Percentiles rank a stretch among this genome's conserved stretches.
Evolutionary conservation across 2,797 vertebrate genomes (phyloP).

Genomic region (Pseudopleuronectes americanus): DNA sequence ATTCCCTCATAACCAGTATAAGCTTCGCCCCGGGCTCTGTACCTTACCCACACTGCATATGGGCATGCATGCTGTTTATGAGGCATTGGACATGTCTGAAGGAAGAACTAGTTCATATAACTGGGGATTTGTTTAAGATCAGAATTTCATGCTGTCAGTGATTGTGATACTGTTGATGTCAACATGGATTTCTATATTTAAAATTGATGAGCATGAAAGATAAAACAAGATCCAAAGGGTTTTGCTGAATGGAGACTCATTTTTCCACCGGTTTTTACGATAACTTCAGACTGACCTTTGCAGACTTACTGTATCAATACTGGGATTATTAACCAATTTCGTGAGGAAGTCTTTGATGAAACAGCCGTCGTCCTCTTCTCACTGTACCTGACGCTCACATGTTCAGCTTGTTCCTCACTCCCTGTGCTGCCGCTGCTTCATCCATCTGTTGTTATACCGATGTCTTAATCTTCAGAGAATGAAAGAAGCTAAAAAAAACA

Average conservation of each 20-base stretch:
- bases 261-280: background rate
- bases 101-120: background rate
- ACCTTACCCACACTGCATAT: too few relatives aligned
- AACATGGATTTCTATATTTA: background rate
- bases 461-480: constrained; percentile 13
- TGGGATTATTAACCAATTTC: background rate
- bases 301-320: too few relatives aligned
- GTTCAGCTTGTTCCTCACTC: constrained; percentile 3
- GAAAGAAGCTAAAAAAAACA: background rate
- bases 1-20: too few relatives aligned
- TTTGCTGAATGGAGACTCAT: background rate
- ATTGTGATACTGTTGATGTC: background rate
- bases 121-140: background rate
- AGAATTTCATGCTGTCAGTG: background rate
- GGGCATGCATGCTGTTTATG: too few relatives aligned
- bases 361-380: too few relatives aligned
- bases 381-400: constrained; percentile 16
- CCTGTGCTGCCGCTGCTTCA: constrained; percentile 32
- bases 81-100: too few relatives aligned
- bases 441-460: constrained; percentile 22
- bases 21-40: too few relatives aligned
- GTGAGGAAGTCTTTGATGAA: background rate
- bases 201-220: background rate
- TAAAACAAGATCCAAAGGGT: background rate
- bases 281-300: background rate